phyloP scores from a whole-genome alignment of 1,140 invertebrate species.

The Drosophila littoralis region DNA sequence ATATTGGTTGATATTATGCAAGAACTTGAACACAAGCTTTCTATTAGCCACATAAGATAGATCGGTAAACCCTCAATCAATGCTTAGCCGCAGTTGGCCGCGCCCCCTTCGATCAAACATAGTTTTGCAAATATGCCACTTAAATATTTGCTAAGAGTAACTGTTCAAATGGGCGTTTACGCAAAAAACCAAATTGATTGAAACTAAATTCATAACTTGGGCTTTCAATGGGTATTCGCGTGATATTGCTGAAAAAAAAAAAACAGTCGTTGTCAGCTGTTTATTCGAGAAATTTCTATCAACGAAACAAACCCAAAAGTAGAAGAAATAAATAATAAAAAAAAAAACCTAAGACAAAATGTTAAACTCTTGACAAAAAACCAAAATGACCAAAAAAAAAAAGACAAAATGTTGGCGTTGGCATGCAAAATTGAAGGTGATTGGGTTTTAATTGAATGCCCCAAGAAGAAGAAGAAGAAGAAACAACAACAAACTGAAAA shows the following conservation, averaged over 20 bases:
- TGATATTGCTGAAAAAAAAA: not conserved
- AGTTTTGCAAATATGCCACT: conserved; percentile 21
- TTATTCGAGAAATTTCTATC: conserved; percentile 55
- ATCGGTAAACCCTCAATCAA: conserved; percentile 23
- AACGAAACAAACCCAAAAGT: conserved; percentile 7
- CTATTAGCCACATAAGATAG: conserved; percentile 1
- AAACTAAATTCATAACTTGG: conserved; percentile 5
- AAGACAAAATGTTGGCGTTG: conserved; percentile 11
- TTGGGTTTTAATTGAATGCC: conserved; percentile 53
- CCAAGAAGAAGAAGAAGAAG: conserved; percentile 17
- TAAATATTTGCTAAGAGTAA: conserved; percentile 29
- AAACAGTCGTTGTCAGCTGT: conserved; percentile 1
- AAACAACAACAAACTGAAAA: conserved; percentile 5
- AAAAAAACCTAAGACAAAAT: conserved; percentile 11
- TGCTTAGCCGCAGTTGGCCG: not conserved
- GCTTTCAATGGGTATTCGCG: not conserved
- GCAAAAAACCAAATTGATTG: not conserved
- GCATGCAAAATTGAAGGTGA: conserved; percentile 60
- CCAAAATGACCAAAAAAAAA: conserved; percentile 15
- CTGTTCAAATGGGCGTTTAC: conserved; percentile 10
- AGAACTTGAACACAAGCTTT: conserved; percentile 1
- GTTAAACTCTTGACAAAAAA: conserved; percentile 11
- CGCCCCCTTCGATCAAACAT: conserved; percentile 23
- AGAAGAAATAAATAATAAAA: conserved; percentile 1
- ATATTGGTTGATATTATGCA: not conserved